Conservation (phyloP, 1,140 invertebrate genomes). For the Drosophila bifasciata region DNA sequence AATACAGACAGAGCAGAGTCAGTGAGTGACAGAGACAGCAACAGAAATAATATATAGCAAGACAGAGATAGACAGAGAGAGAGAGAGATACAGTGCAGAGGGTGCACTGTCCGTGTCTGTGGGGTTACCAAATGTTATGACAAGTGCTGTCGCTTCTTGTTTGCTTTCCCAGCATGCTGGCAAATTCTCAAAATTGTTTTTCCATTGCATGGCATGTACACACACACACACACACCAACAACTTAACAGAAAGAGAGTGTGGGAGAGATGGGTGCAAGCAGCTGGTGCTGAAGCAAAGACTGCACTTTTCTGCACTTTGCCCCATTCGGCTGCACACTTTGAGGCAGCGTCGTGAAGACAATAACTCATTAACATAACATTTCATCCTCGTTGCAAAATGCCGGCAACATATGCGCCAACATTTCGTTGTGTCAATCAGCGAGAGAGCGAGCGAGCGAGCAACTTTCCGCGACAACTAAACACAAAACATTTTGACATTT, state of each 20-base stretch:
- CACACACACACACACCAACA: background rate
- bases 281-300: background rate
- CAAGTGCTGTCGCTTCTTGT: constrained; percentile 67
- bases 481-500: constrained; percentile 73
- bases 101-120: constrained; percentile 24
- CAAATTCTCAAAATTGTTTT: constrained; percentile 67
- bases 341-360: constrained; percentile 17
- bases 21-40: background rate
- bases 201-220: constrained; percentile 35
- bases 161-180: constrained; percentile 57
- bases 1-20: constrained; percentile 29
- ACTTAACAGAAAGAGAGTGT: constrained; percentile 13
- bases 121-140: constrained; percentile 70
- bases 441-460: constrained; percentile 3
- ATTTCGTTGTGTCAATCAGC: constrained; percentile 68
- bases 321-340: constrained; percentile 26
- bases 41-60: background rate
- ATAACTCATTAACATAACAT: constrained; percentile 80
- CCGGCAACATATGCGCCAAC: constrained; percentile 65
- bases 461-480: constrained; percentile 63
- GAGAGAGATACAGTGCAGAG: constrained; percentile 4
- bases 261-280: constrained; percentile 1
- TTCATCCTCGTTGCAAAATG: constrained; percentile 17
- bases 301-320: constrained; percentile 50
- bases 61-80: background rate